These are phyloP conservation scores for Drosophila stalkeri DNA, from an alignment of 2,888 invertebrate genomes.

Conservation along the genomic window DNA sequence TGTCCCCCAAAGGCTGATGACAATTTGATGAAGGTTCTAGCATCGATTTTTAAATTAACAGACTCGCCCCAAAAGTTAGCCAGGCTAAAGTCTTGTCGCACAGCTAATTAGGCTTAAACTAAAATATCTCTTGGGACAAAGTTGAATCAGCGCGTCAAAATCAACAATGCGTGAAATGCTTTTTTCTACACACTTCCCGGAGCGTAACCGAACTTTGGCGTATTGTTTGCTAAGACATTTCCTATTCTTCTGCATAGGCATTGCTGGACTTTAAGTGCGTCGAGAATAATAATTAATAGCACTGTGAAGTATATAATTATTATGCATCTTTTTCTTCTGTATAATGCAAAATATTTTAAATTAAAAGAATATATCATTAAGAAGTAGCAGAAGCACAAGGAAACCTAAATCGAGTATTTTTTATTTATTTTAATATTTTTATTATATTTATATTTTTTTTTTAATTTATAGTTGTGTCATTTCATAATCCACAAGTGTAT, in stretches of 20 bases:
- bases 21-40: slow-evolving; percentile 76
- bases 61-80: slow-evolving; percentile 57
- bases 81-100: slow-evolving; percentile 57
- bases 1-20: slow-evolving; percentile 64
- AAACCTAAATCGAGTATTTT: too few species aligned
- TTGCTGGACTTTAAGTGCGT: background rate
- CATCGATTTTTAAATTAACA: slow-evolving; percentile 79
- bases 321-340: background rate
- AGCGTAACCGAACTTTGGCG: slow-evolving; percentile 7
- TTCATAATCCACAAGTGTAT: slow-evolving; percentile 20
- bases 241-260: background rate
- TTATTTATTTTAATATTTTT: too few species aligned
- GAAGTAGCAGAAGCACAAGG: background rate
- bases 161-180: slow-evolving; percentile 76
- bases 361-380: background rate
- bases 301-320: background rate
- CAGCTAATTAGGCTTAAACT: slow-evolving; percentile 77
- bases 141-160: slow-evolving; percentile 67
- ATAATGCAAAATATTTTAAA: background rate
- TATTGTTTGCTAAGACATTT: background rate
- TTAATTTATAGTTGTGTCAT: too few species aligned
- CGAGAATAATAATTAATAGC: background rate
- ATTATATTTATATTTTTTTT: too few species aligned
- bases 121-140: slow-evolving; percentile 66
- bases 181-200: slow-evolving; percentile 51